phyloP scores from a whole-genome alignment of 2,797 vertebrate genomes.

The Phoxinus dragarum region DNA sequence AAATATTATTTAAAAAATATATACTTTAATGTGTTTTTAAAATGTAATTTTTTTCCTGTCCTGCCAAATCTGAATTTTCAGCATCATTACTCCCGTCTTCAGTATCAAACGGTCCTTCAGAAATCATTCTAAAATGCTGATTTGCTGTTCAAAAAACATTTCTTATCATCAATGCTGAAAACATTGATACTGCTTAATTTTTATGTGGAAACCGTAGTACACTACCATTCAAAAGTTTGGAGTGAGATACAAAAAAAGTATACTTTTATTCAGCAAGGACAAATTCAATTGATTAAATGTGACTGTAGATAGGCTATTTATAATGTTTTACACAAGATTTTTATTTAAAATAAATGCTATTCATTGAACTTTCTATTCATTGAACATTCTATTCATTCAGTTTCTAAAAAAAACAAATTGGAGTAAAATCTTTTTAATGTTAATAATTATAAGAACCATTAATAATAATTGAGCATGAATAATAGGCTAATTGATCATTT shows the following conservation, averaged over 20 bases:
- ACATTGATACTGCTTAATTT: not conserved
- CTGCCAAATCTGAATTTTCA: not conserved
- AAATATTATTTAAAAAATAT: too few relatives aligned
- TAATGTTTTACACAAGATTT: not conserved
- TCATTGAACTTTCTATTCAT: not conserved
- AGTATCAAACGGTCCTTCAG: not conserved
- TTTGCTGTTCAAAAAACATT: not conserved
- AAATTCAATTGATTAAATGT: not conserved
- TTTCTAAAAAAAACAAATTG: not conserved
- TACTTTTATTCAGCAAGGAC: not conserved
- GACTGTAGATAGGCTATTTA: not conserved
- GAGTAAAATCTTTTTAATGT: not conserved
- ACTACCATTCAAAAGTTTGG: not conserved
- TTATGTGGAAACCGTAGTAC: not conserved
- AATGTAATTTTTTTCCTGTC: not conserved
- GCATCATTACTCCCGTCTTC: not conserved
- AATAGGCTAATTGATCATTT: not conserved
- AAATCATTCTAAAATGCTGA: not conserved
- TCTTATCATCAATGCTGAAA: not conserved
- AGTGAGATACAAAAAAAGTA: not conserved
- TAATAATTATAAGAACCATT: not conserved
- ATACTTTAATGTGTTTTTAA: not conserved
- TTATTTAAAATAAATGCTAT: not conserved
- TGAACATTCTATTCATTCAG: not conserved
- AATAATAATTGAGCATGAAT: not conserved